Evolutionary conservation across 1,140 invertebrate genomes (phyloP).

Genomic region (Drosophila hydei): DNA sequence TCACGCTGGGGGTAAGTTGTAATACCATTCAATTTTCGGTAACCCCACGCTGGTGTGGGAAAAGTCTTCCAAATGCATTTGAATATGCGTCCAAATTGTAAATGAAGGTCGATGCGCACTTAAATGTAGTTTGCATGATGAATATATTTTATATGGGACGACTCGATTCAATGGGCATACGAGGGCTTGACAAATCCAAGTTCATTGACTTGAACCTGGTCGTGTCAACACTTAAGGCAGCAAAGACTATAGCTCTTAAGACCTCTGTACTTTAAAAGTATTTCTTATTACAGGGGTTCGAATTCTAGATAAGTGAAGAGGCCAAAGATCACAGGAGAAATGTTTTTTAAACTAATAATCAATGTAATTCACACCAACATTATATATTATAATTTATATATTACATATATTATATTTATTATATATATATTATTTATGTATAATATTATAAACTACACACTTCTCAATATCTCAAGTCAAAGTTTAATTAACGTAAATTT

Average conservation of each 20-base stretch:
- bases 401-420: background rate
- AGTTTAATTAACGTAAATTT: background rate
- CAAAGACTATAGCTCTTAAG: too few relatives aligned
- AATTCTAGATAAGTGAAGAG: too few relatives aligned
- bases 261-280: too few relatives aligned
- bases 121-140: constrained; percentile 1
- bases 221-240: too few relatives aligned
- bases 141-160: too few relatives aligned
- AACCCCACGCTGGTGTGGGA: background rate
- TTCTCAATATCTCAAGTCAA: background rate
- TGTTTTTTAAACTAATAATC: background rate
- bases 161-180: constrained; percentile 1
- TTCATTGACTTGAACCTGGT: constrained; percentile 57
- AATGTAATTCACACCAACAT: background rate
- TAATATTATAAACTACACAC: background rate
- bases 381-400: background rate
- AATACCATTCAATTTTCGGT: constrained; percentile 13
- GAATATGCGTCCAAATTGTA: constrained; percentile 25
- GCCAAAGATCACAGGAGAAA: too few relatives aligned
- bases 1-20: constrained; percentile 60
- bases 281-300: too few relatives aligned
- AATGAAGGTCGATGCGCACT: constrained; percentile 28
- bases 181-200: constrained; percentile 14
- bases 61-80: constrained; percentile 41
- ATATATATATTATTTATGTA: background rate